Evolutionary conservation across 2,888 invertebrate species (phyloP).

Genomic region (Acrocyrtus sp.): DNA sequence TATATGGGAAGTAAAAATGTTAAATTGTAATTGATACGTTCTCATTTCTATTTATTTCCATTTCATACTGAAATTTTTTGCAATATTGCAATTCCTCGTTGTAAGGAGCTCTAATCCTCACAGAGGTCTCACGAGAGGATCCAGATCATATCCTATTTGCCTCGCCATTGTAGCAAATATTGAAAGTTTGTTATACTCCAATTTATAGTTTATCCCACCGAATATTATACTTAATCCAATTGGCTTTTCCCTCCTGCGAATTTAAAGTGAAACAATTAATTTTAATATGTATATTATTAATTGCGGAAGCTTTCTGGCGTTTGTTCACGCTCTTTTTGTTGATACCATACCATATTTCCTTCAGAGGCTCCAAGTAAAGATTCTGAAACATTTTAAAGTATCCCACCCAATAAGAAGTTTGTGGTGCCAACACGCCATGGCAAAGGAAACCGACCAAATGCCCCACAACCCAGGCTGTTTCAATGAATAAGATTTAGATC

Average conservation of each 20-base stretch:
- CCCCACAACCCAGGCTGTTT: slow-evolving; percentile 33
- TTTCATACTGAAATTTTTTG: too few relatives aligned
- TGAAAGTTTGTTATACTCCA: slow-evolving; percentile 26
- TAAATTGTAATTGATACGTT: too few relatives aligned
- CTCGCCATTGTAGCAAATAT: slow-evolving; percentile 13
- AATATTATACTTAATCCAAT: slow-evolving; percentile 20
- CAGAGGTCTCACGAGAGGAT: too few relatives aligned
- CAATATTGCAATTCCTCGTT: too few relatives aligned
- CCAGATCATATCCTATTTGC: too few relatives aligned
- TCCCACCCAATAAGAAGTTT: slow-evolving; percentile 14
- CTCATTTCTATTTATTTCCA: too few relatives aligned
- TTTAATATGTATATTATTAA: neutral
- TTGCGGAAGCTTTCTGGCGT: neutral
- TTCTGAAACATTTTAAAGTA: slow-evolving; percentile 20
- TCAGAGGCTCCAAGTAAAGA: slow-evolving; percentile 22
- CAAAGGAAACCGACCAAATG: slow-evolving; percentile 22
- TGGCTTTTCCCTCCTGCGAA: slow-evolving; percentile 12
- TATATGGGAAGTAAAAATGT: too few relatives aligned
- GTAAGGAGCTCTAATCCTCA: too few relatives aligned
- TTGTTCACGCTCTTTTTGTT: neutral
- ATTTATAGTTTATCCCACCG: slow-evolving; percentile 15
- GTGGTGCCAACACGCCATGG: neutral
- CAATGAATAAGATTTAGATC: slow-evolving; percentile 8
- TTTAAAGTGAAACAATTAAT: neutral
- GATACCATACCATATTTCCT: slow-evolving; percentile 26